These are phyloP conservation scores for Synergus gifuensis DNA, from an alignment of 2,888 invertebrate species.

Conservation along the genomic window DNA sequence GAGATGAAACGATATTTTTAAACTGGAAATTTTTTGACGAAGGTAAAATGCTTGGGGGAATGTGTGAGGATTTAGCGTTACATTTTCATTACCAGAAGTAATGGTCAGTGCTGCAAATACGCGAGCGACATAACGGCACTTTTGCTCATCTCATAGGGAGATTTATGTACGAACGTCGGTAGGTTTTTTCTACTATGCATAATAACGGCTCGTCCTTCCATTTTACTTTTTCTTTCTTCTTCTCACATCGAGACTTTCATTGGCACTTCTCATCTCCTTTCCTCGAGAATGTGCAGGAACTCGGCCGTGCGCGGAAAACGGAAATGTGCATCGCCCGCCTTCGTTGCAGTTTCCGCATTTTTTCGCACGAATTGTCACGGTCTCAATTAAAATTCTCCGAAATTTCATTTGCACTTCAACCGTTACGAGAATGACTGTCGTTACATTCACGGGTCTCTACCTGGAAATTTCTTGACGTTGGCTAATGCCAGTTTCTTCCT, in stretches of 20 bases:
- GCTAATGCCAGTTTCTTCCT: not conserved
- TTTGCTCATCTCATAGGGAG: constrained; percentile 49
- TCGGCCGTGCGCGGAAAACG: constrained; percentile 52
- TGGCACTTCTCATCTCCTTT: constrained; percentile 15
- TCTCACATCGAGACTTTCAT: constrained; percentile 24
- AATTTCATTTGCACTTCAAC: constrained; percentile 63
- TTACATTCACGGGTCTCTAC: constrained; percentile 42
- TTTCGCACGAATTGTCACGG: constrained; percentile 61
- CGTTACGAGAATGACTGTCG: constrained; percentile 22
- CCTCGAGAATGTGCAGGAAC: constrained; percentile 43
- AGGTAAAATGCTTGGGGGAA: constrained; percentile 29
- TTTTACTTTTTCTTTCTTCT: constrained; percentile 39
- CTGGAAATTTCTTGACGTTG: constrained; percentile 39
- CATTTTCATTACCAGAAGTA: constrained; percentile 46
- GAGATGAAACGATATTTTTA: not conserved
- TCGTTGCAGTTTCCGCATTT: constrained; percentile 52
- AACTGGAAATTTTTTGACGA: not conserved
- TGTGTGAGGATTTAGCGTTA: constrained; percentile 51
- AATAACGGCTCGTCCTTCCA: not conserved
- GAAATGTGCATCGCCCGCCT: constrained; percentile 49
- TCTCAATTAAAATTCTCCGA: constrained; percentile 71
- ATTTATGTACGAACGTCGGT: constrained; percentile 44
- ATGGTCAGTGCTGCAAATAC: constrained; percentile 46
- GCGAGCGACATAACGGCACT: constrained; percentile 53
- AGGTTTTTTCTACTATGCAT: constrained; percentile 21